These are phyloP conservation scores for Sebastiscus tertius DNA, from an alignment of 2,797 vertebrate genomes.

Conservation along the genomic window DNA sequence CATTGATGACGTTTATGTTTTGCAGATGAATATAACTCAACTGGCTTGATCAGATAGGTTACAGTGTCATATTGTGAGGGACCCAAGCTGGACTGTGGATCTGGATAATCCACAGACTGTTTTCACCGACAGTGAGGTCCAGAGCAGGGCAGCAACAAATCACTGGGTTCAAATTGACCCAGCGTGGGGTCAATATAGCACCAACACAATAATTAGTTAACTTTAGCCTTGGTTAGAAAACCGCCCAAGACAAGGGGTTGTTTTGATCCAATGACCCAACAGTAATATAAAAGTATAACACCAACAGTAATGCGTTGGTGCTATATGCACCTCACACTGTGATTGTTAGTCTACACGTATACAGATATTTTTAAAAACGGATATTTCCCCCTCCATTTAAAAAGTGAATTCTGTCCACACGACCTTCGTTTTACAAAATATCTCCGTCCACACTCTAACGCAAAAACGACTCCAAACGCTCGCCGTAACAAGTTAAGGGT, in stretches of 20 bases:
- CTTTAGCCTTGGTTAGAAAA: neutral
- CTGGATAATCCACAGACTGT: neutral
- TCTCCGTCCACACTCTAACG: no score
- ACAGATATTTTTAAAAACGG: no score
- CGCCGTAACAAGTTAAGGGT: no score
- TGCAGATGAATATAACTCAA: neutral
- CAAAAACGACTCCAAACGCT: no score
- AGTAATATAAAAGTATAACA: neutral
- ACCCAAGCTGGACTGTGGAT: neutral
- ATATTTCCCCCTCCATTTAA: no score
- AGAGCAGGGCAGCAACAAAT: neutral
- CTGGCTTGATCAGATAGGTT: neutral
- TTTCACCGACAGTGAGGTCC: neutral
- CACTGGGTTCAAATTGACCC: neutral
- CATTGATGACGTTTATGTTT: neutral
- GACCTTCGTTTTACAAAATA: no score
- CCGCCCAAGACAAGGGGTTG: neutral
- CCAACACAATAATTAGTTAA: neutral
- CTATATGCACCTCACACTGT: neutral
- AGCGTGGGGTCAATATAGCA: neutral
- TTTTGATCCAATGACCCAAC: neutral
- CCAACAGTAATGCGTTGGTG: neutral
- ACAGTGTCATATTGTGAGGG: neutral
- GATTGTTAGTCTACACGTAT: neutral
- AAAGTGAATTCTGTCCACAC: no score